Conservation (phyloP, 2,797 vertebrate species). For the Liparis tanakae region DNA sequence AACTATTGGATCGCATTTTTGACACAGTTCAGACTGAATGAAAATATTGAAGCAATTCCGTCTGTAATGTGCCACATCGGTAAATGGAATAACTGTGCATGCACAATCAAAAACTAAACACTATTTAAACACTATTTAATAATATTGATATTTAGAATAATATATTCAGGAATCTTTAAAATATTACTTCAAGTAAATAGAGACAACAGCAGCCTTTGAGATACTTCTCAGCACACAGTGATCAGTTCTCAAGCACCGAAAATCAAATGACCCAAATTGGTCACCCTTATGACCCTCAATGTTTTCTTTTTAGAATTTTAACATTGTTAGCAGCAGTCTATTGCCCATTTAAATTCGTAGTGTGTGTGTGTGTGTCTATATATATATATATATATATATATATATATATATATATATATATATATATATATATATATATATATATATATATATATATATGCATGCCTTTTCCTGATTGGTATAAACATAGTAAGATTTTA, state of each 20-base stretch:
- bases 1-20: neutral
- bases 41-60: neutral
- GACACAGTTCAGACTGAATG: neutral
- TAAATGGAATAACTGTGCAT: neutral
- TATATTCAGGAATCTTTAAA: neutral
- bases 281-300: neutral
- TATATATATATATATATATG: too few species aligned
- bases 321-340: neutral
- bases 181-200: neutral
- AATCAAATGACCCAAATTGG: neutral
- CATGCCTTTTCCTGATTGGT: neutral
- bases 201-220: neutral
- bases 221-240: neutral
- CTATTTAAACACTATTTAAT: neutral
- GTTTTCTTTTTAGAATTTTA: neutral
- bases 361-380: too few species aligned
- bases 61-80: neutral
- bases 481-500: neutral
- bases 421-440: too few species aligned
- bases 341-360: neutral
- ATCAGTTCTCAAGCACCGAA: too few species aligned
- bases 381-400: too few species aligned
- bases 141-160: too few species aligned
- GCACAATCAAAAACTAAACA: neutral
- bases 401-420: too few species aligned